Evolutionary conservation across 2,797 vertebrate genomes (phyloP).

Genomic region (Crocidura indochinensis): DNA sequence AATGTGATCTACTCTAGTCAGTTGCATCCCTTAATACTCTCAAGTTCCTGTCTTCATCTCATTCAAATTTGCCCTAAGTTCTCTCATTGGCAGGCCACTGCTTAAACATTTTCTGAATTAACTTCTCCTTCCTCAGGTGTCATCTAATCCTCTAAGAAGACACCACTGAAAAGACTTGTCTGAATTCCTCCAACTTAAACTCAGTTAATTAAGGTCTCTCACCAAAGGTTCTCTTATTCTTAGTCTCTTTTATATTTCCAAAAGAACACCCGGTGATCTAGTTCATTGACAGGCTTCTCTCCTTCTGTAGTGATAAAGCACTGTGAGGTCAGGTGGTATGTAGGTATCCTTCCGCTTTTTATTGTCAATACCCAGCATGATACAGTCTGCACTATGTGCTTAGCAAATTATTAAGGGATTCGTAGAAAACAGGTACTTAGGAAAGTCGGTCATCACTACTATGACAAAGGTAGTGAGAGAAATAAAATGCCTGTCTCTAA

Average conservation of each 20-base stretch:
- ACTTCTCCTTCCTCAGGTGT: neutral
- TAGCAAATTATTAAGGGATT: neutral
- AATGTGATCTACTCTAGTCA: neutral
- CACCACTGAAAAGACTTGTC: neutral
- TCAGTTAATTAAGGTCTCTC: neutral
- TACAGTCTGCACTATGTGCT: neutral
- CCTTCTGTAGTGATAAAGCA: neutral
- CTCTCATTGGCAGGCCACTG: neutral
- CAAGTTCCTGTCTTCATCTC: neutral
- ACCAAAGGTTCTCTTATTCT: too few species aligned
- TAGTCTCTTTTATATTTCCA: too few species aligned
- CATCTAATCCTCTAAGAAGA: neutral
- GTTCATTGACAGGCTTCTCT: neutral
- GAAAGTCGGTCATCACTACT: neutral
- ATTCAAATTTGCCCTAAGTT: neutral
- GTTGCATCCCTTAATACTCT: accelerated
- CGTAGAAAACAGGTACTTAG: neutral
- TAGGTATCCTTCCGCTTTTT: neutral
- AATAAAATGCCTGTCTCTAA: too few species aligned
- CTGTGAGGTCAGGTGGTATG: neutral
- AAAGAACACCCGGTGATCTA: neutral
- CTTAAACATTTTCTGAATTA: neutral
- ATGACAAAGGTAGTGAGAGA: too few species aligned
- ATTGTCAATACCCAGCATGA: neutral
- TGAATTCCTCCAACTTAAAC: neutral